These are phyloP conservation scores for Toxotes chatareus DNA, from an alignment of 2,113 vertebrate genomes.

Conservation along the genomic window DNA sequence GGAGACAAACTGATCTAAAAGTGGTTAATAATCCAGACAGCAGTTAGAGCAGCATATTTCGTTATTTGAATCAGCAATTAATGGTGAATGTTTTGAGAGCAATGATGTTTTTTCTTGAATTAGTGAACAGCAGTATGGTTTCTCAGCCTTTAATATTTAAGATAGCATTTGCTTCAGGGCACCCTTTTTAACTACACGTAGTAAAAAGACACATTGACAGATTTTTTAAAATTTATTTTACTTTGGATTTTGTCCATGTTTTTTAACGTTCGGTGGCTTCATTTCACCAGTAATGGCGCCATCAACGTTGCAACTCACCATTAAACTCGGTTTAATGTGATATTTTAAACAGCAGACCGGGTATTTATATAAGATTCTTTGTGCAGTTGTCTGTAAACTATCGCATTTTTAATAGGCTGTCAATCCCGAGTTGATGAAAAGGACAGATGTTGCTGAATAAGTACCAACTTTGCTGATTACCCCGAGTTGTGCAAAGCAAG, in stretches of 20 bases:
- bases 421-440: neutral
- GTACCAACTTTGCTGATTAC: neutral
- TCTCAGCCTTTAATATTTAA: neutral
- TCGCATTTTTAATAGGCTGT: neutral
- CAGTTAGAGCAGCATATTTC: neutral
- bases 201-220: neutral
- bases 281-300: neutral
- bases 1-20: neutral
- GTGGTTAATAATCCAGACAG: neutral
- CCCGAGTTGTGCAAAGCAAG: neutral
- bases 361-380: neutral
- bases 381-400: slow-evolving; percentile 1
- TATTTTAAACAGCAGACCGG: neutral
- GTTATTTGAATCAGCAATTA: neutral
- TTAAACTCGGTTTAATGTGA: neutral
- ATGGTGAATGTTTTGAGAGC: neutral
- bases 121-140: neutral
- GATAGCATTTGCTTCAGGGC: neutral
- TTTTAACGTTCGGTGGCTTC: neutral
- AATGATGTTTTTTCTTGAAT: neutral
- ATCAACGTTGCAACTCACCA: neutral
- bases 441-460: neutral
- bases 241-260: neutral
- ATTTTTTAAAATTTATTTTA: neutral
- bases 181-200: neutral